These are phyloP conservation scores for Parotocinclus haroldoi DNA, from an alignment of 2,797 vertebrate genomes.

Conservation along the genomic window DNA sequence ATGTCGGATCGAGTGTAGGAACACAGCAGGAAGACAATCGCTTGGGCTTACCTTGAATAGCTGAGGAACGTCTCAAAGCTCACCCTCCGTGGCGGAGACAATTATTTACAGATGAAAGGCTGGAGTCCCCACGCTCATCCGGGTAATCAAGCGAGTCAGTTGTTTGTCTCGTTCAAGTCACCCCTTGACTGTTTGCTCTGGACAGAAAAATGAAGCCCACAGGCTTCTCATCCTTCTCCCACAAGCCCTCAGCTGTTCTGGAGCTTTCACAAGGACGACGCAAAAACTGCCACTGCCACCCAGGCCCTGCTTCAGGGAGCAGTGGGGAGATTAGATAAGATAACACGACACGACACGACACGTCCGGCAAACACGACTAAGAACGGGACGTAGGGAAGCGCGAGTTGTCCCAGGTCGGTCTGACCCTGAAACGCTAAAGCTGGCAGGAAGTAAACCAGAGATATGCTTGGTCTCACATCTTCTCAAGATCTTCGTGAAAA, in stretches of 20 bases:
- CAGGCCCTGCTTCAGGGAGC: slow-evolving; percentile 69
- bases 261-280: slow-evolving; percentile 68
- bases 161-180: background rate
- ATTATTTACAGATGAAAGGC: background rate
- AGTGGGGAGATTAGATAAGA: slow-evolving; percentile 73
- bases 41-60: slow-evolving; percentile 54
- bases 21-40: slow-evolving; percentile 40
- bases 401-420: slow-evolving; percentile 68
- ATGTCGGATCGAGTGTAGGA: slow-evolving; percentile 50
- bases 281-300: slow-evolving; percentile 69
- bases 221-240: slow-evolving; percentile 35
- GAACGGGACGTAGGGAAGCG: slow-evolving; percentile 53
- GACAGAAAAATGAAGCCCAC: background rate
- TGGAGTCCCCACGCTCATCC: too few relatives aligned
- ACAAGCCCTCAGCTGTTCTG: slow-evolving; percentile 51
- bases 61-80: slow-evolving; percentile 41
- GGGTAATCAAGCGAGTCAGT: too few relatives aligned
- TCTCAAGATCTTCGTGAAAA: slow-evolving; percentile 1
- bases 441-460: slow-evolving; percentile 56
- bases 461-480: slow-evolving; percentile 17
- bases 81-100: background rate
- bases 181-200: background rate
- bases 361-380: slow-evolving; percentile 50
- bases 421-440: slow-evolving; percentile 69
- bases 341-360: slow-evolving; percentile 69